These are phyloP conservation scores for Ictidomys tridecemlineatus DNA, from an alignment of 2,113 vertebrate species.

Conservation along the genomic window DNA sequence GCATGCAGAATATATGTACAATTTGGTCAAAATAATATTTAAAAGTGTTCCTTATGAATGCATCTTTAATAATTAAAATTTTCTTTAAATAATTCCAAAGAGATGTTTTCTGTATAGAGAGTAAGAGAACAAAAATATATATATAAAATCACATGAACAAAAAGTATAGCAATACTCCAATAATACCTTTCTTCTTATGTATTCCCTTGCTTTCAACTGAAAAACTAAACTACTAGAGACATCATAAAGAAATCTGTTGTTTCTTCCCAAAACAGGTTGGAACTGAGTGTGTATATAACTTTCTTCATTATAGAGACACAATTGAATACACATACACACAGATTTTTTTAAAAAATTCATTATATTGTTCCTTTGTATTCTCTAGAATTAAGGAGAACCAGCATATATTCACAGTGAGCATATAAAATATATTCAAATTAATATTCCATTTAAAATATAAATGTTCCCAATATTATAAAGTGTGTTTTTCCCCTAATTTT, in stretches of 20 bases:
- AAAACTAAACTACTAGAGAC: slow-evolving; percentile 4
- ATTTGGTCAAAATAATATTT: slow-evolving; percentile 12
- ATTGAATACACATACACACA: neutral
- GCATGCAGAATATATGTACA: neutral
- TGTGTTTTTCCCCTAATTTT: neutral
- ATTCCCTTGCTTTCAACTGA: neutral
- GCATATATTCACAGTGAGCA: neutral
- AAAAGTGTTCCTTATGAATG: neutral
- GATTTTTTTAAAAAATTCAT: neutral
- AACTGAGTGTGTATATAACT: neutral
- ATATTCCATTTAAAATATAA: slow-evolving; percentile 23
- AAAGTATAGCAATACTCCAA: neutral
- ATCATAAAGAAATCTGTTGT: neutral
- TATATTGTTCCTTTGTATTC: neutral
- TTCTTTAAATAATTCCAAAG: neutral
- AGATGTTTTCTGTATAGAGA: neutral
- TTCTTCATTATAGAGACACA: neutral
- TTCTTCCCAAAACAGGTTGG: neutral
- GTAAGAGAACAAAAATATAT: neutral
- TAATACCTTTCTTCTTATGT: neutral
- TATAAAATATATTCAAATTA: slow-evolving; percentile 19
- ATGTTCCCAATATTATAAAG: neutral
- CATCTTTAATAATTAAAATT: slow-evolving; percentile 2
- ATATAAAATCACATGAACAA: slow-evolving; percentile 42
- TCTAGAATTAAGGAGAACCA: neutral